Evolutionary conservation across 2,113 vertebrate species (phyloP).

Genomic region (Bos taurus): ARS-UCD2.0 NC_037338.1:49046501-49047000

Average conservation of each 20-base stretch:
- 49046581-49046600: background rate
- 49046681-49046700: background rate
- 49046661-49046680: background rate
- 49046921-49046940: background rate
- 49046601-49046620: background rate
- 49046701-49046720: background rate
- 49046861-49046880: background rate
- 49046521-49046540: background rate
- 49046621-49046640: background rate
- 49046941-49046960: background rate
- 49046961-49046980: background rate
- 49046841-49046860: background rate
- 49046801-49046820: background rate
- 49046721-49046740: background rate
- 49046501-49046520: background rate
- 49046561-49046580: too few species aligned
- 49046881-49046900: background rate
- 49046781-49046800: background rate
- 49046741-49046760: background rate
- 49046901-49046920: background rate
- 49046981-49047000: background rate
- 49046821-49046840: background rate
- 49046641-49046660: background rate
- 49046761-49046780: background rate
- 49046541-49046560: background rate